Percentiles rank a stretch among this genome's conserved stretches.
Conservation (phyloP, 1,140 invertebrate genomes). For the Orchestia grillus region DNA sequence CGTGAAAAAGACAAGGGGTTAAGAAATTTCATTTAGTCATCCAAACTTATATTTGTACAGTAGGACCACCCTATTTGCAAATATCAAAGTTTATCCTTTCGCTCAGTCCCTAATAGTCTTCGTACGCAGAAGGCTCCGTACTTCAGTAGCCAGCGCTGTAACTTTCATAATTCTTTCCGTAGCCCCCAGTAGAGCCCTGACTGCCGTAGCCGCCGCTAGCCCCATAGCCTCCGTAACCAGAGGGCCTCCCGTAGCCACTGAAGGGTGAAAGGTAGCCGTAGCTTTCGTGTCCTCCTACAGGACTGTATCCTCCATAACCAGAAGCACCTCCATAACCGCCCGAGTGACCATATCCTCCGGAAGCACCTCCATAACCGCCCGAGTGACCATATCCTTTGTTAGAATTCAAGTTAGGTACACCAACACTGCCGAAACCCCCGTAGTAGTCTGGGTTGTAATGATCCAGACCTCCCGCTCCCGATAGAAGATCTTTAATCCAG, state of each 20-base stretch:
- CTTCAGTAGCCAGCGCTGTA: neutral
- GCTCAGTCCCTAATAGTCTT: neutral
- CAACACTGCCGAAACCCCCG: neutral
- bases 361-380: neutral
- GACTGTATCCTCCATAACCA: neutral
- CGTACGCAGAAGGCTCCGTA: neutral
- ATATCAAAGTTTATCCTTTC: neutral
- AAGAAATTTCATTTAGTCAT: too few relatives aligned
- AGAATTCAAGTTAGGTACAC: neutral
- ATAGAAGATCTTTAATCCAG: slow-evolving; percentile 11
- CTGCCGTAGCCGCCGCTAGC: too few relatives aligned
- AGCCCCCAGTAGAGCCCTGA: neutral
- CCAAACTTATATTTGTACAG: too few relatives aligned
- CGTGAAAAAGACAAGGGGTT: too few relatives aligned
- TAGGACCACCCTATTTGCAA: neutral
- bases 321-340: neutral
- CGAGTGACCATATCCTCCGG: neutral
- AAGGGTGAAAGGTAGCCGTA: neutral
- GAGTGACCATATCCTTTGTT: neutral
- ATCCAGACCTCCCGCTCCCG: neutral
- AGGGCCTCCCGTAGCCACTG: neutral
- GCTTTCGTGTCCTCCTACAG: neutral
- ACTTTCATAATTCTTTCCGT: neutral
- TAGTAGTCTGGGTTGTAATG: slow-evolving; percentile 13
- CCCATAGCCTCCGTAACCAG: neutral